Conservation (phyloP, 2,113 vertebrate species). For the Tylochromis polylepis region DNA sequence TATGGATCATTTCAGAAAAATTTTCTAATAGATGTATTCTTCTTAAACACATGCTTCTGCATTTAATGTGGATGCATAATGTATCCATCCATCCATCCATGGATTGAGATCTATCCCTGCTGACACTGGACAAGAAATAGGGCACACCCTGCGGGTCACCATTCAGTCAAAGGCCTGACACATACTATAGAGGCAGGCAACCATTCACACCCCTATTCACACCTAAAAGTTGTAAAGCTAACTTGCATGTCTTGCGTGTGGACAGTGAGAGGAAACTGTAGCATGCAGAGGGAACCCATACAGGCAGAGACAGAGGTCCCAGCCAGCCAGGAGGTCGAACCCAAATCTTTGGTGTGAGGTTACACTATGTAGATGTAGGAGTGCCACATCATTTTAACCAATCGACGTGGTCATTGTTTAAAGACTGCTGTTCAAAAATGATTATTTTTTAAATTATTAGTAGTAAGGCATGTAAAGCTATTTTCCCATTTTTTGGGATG, state of each 20-base stretch:
- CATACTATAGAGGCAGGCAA: neutral
- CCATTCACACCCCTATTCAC: neutral
- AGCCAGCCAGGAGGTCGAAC: neutral
- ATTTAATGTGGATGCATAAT: neutral
- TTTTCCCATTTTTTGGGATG: neutral
- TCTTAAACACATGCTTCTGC: neutral
- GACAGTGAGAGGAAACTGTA: neutral
- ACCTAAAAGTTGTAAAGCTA: neutral
- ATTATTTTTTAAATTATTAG: neutral
- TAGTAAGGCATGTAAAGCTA: neutral
- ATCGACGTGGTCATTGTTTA: neutral
- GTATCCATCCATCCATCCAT: neutral
- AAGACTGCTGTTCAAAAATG: neutral
- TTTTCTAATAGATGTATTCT: neutral
- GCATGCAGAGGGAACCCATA: neutral
- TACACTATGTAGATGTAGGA: neutral
- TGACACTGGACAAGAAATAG: neutral
- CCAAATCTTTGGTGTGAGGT: neutral
- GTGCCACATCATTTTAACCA: neutral
- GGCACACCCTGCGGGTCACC: neutral
- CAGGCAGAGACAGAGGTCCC: neutral
- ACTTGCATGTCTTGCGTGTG: neutral
- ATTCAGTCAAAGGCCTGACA: neutral
- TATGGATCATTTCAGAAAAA: neutral
- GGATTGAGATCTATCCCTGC: neutral